Evolutionary conservation across 2,888 invertebrate genomes (phyloP).

Genomic region (Lasius platythorax): DNA sequence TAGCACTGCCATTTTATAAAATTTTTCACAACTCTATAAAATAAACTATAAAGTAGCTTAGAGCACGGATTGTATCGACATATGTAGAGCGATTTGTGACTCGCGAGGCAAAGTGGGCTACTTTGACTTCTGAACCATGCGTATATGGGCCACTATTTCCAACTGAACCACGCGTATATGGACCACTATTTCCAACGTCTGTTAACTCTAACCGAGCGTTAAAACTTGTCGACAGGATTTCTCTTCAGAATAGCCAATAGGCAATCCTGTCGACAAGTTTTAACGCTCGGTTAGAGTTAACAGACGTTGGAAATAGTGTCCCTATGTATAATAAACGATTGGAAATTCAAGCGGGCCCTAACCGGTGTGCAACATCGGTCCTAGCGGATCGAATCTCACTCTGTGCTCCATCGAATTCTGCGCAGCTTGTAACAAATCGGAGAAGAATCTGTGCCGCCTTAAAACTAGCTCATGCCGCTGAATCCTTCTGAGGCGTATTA

Average conservation of each 20-base stretch:
- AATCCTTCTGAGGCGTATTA: slow-evolving; percentile 77
- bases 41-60: background rate
- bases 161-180: too few species aligned
- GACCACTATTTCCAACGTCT: too few species aligned
- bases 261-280: too few species aligned
- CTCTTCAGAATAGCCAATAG: too few species aligned
- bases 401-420: slow-evolving; percentile 91
- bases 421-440: slow-evolving; percentile 91
- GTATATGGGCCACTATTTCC: background rate
- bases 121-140: background rate
- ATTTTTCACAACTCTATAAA: background rate
- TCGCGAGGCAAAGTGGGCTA: background rate
- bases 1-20: background rate
- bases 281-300: too few species aligned
- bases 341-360: slow-evolving; percentile 80
- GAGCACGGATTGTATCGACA: too few species aligned
- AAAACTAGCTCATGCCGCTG: slow-evolving; percentile 91
- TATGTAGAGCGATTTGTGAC: background rate
- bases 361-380: slow-evolving; percentile 90
- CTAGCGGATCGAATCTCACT: slow-evolving; percentile 92
- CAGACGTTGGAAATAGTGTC: too few species aligned
- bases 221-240: too few species aligned
- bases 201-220: too few species aligned
- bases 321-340: background rate
- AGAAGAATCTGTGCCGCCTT: slow-evolving; percentile 92